Evolutionary conservation across 2,113 vertebrate species (phyloP), one percentile per base, ranked within the genome.

Genomic region (Hippocampus comes): DNA sequence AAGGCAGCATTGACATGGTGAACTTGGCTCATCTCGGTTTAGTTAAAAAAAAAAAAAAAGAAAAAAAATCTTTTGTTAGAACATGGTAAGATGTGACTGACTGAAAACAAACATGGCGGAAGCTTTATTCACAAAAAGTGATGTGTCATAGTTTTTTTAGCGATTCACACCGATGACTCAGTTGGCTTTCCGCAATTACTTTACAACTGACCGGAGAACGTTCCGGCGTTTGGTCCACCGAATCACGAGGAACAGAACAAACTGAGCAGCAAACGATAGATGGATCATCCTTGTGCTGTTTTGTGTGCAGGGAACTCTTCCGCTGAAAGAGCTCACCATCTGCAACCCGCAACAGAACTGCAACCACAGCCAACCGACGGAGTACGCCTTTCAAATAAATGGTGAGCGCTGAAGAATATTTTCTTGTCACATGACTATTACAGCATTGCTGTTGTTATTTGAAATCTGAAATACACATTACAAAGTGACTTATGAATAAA

Each of bases 361-460:
- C 74, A 91, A 87, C 78, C 78, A 87, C 79, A 68, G 77, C 5
- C 89, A 89, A 74, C 91, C 80, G 20, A 84, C 93, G 79, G 92
- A 92, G 0, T 94, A 93, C 0, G 91, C 93, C 18, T 95, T 98
- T 89, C 93, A 93, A 88, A 94, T 99, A 63, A 93, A 95, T 79
- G 96, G 97, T 99, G 64, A 81, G 91, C 77, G 12, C 3, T 61
- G 46, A 15, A 48, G 12, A 15, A 34, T 61, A 20, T 18, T 18
- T 3, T 61, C 7, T 61, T 8, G 56, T 27, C 56, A 27, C 55
- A 25, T 66, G 2, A 5, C 8, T 25, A 12, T 51, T 30, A 61
- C 21, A n/a, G 8, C 20, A 9, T 20, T 61, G 27, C 49, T 20
- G 48, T 51, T 20, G 17, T 17, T 46, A 6, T 49, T 15, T 20